Evolutionary conservation across 2,888 invertebrate species (phyloP), one percentile per base, ranked within the genome.

Genomic region (Limenitis camilla): DNA sequence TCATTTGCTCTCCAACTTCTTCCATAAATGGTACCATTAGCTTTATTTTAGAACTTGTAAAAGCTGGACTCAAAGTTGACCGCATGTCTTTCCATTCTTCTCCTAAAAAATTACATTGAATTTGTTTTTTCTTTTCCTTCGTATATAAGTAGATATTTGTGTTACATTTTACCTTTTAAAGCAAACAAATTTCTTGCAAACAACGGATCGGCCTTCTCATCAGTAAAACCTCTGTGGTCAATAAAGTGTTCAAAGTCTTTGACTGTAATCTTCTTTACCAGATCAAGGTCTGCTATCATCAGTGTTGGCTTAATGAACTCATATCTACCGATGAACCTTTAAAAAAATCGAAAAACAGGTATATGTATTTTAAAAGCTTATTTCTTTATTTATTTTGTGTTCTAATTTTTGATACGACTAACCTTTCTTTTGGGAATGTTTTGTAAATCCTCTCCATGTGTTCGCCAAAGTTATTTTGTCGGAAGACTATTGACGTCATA

Each of bases 141-240:
- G 5, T n/a, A 8, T 8, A n/a, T n/a, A 33, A n/a, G 33, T 33
- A 3, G 5, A 35, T n/a, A n/a, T 8, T n/a, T 7, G 4, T 35
- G 9, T 0, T 35, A n/a, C 5, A n/a, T 11, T 10, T 0, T 60
- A 81, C 89, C 89, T 67, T 75, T 79, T 61, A 90, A 68, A 2
- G 76, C 67, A 38, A 89, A 74, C 2, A 90, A 61, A 35, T 78
- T 85, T 52, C 83, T 86, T 0, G 78, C 81, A 62, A 90, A 89
- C 0, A 91, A 59, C 0, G 84, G 78, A 40, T 89, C 89, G 4
- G 64, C 58, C 0, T 68, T 66, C 7, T 78, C 77, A 6, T 72
- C 68, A 4, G 81, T 63, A 1, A 79, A 32, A 2, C 63, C 56
- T 1, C 77, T 75, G 63, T 88, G 89, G 65, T 90, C 87, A 0